Conservation (phyloP, 2,797 vertebrate species). For the Scolopax bukidnonensis region DNA sequence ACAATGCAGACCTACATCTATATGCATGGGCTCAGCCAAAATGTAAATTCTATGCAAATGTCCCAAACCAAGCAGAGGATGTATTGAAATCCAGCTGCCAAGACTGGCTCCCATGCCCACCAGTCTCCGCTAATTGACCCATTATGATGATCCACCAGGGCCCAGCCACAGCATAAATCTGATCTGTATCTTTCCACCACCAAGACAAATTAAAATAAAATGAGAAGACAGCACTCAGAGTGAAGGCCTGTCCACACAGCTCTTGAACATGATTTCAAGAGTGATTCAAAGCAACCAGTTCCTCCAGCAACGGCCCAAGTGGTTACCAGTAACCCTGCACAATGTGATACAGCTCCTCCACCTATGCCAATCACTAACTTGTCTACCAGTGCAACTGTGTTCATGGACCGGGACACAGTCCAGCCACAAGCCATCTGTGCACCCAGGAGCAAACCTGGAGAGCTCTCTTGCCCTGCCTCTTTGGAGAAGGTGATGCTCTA, state of each 20-base stretch:
- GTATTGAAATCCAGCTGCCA: constrained; percentile 23
- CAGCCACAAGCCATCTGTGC: background rate
- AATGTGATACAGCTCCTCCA: rapidly evolving
- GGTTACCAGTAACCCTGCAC: background rate
- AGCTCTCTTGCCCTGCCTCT: background rate
- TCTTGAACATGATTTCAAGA: background rate
- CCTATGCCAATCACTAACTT: background rate
- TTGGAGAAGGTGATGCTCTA: background rate
- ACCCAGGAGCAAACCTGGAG: background rate
- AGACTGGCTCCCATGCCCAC: background rate
- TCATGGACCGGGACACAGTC: background rate
- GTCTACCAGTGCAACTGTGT: rapidly evolving
- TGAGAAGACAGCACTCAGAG: background rate
- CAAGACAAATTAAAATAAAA: background rate
- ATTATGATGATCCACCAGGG: background rate
- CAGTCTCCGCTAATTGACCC: background rate
- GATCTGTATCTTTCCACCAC: background rate
- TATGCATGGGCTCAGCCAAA: background rate
- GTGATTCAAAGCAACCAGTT: background rate
- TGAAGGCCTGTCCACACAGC: background rate
- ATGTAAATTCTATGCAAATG: constrained; percentile 42
- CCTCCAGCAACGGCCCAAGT: background rate
- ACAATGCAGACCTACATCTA: constrained; percentile 44
- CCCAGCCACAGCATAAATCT: background rate
- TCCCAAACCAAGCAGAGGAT: background rate